phyloP scores from a whole-genome alignment of 2,888 invertebrate species.

The Ormyrus thymus region DNA sequence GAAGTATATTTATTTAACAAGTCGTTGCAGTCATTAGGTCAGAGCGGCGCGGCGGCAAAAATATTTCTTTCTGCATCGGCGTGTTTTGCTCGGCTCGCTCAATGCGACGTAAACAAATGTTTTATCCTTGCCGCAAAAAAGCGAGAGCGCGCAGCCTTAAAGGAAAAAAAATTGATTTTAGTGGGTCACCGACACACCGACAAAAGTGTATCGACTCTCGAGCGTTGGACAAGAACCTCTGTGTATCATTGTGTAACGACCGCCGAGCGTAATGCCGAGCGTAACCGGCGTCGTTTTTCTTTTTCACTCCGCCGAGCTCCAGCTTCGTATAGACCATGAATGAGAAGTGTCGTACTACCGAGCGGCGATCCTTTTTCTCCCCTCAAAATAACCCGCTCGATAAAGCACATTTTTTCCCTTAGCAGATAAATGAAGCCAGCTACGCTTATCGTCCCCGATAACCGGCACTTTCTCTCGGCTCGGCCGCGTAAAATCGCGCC shows the following conservation, averaged over 20 bases:
- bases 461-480: no score
- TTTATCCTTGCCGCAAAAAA: conserved; percentile 38
- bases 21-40: conserved; percentile 7
- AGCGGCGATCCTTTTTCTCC: no score
- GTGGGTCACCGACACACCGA: conserved; percentile 36
- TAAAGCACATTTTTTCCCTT: no score
- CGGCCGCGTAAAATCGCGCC: neutral
- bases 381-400: no score
- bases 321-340: conserved; percentile 16
- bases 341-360: neutral
- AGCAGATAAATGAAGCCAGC: no score
- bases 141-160: neutral
- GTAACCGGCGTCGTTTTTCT: conserved; percentile 1
- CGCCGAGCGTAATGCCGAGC: conserved; percentile 31
- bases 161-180: conserved; percentile 34
- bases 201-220: conserved; percentile 21
- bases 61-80: conserved; percentile 40
- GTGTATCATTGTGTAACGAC: conserved; percentile 39
- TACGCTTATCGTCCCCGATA: no score
- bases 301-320: neutral
- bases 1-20: neutral
- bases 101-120: conserved; percentile 42
- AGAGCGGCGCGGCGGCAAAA: neutral
- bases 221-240: conserved; percentile 21
- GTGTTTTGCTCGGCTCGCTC: neutral